Percentiles rank a stretch among this genome's conserved stretches.
These are phyloP conservation scores for Lucilia sericata DNA, from an alignment of 1,140 invertebrate species.

Conservation along the genomic window DNA sequence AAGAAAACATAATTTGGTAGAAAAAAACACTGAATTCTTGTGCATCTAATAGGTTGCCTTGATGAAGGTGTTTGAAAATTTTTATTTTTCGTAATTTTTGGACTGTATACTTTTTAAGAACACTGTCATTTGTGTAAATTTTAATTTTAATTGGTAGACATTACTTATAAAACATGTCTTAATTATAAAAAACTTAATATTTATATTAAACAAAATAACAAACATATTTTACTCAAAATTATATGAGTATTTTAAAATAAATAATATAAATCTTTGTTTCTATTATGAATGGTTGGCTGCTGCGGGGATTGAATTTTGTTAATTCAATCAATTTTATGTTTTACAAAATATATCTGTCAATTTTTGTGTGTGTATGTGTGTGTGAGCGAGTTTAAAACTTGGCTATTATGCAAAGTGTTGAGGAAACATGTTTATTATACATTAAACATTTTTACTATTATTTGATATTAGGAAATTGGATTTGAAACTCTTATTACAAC, in stretches of 20 bases:
- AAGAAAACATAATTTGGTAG: neutral
- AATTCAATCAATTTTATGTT: neutral
- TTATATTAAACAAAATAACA: slow-evolving; percentile 21
- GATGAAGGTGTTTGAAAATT: neutral
- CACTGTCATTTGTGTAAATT: neutral
- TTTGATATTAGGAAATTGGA: no score
- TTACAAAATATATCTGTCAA: no score
- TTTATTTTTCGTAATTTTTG: neutral
- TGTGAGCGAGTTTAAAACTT: neutral
- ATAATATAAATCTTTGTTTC: slow-evolving; percentile 27
- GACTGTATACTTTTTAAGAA: slow-evolving; percentile 22
- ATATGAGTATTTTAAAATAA: slow-evolving; percentile 37
- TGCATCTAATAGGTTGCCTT: neutral
- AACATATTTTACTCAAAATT: slow-evolving; percentile 1
- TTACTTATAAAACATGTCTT: neutral
- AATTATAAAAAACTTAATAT: neutral
- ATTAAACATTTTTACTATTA: no score
- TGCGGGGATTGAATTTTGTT: neutral
- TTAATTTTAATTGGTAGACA: slow-evolving; percentile 21
- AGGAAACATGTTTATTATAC: no score
- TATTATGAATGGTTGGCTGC: neutral
- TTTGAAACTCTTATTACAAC: no score
- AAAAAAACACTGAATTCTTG: neutral
- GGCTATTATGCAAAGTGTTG: no score
- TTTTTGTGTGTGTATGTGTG: slow-evolving; percentile 4